These are phyloP conservation scores for Acipenser ruthenus DNA, from an alignment of 2,797 vertebrate species.

Conservation along the genomic window DNA sequence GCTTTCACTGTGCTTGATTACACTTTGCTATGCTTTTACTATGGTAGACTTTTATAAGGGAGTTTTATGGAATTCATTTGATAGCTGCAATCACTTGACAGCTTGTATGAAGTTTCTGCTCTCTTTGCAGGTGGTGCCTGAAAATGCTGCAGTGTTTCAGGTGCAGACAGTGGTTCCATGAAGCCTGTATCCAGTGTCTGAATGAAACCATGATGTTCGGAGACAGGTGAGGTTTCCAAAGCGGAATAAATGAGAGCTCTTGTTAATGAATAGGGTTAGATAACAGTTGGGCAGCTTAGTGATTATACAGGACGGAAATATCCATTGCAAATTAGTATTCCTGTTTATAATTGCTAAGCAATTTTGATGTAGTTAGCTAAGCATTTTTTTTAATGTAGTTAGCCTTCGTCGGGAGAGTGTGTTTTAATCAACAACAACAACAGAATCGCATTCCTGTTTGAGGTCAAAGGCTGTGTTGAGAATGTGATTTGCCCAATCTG, in stretches of 20 bases:
- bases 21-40: no score
- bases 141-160: conserved; percentile 91
- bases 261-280: no score
- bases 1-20: no score
- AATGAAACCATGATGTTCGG: conserved; percentile 90
- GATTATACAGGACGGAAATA: no score
- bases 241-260: no score
- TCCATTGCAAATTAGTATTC: no score
- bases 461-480: not conserved
- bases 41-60: no score
- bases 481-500: conserved; percentile 5
- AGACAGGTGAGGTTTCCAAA: conserved; percentile 62
- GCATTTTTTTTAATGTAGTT: not conserved
- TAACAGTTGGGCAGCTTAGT: no score
- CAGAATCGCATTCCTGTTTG: not conserved
- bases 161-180: conserved; percentile 93
- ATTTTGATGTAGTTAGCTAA: no score
- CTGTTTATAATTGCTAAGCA: no score
- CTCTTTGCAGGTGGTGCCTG: conserved; percentile 74
- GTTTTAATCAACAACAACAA: conserved; percentile 1
- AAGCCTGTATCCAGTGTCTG: conserved; percentile 89
- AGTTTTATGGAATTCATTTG: no score
- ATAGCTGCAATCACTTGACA: no score
- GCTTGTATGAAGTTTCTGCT: conserved; percentile 8
- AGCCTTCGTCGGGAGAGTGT: conserved; percentile 6